Evolutionary conservation across 2,113 vertebrate genomes (phyloP), one percentile per base, ranked within the genome.

Genomic region (Xiphorhynchus elegans): DNA sequence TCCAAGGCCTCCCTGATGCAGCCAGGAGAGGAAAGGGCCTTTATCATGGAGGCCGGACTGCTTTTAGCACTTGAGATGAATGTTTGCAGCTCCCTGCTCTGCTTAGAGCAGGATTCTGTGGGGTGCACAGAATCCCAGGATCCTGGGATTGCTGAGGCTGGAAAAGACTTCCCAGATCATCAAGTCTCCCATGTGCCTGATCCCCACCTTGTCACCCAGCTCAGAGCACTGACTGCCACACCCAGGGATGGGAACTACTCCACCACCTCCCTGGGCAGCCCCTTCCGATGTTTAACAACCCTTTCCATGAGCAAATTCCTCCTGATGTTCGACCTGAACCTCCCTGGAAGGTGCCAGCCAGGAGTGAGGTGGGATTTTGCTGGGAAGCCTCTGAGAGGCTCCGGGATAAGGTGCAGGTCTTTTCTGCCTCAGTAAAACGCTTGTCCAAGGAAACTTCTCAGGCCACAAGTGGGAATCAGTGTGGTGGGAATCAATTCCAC

Each of bases 401-500:
- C 31, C 24, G 28, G 63, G 12, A 28, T 18, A 23, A 33, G 49
- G 11, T 24, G 52, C 67, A 50, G 50, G 59, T 10, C 25, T 37
- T 62, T 72, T 24, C 37, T 72, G 58, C 40, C 35, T 21, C 5
- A 18, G 14, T 24, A 9, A 66, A 68, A 47, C n/a, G 7, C 15
- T 63, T 6, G 44, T 70, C 23, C 16, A 24, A n/a, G 16, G 49
- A 42, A 19, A 20, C 31, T 20, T 18, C 19, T 49, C 10, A 39
- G 85, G 87, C 59, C 17, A 5, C 0, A 0, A 10, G 60, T 16
- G 46, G 72, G 31, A 18, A 5, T 60, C 20, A 1, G 14, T 1
- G 53, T 8, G 53, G 28, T 75, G 46, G 62, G 60, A 39, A 6
- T 52, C 68, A 28, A 0, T 58, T 26, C 50, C 52, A 50, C 3